Evolutionary conservation across 1,140 invertebrate species (phyloP).

Genomic region (Cydia amplana): DNA sequence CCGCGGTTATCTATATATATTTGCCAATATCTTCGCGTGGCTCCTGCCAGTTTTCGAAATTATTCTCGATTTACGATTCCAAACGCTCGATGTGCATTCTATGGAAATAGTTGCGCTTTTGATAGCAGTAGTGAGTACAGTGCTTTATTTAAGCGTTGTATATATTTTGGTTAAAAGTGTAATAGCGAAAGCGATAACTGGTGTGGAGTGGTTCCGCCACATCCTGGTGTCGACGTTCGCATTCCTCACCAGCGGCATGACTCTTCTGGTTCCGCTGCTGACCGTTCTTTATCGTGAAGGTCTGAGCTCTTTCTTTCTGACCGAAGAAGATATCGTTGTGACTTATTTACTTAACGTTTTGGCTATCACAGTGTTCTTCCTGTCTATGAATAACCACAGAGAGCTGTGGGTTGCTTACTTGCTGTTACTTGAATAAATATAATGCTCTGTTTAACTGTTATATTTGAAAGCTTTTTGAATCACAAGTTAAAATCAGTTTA

Average conservation of each 20-base stretch:
- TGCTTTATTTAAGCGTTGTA: constrained; percentile 4
- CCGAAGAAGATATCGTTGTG: not conserved
- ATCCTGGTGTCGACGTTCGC: not conserved
- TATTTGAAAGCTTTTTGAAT: too few species aligned
- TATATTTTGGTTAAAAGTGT: not conserved
- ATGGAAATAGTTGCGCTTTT: not conserved
- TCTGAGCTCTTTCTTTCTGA: not conserved
- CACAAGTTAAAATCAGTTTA: too few species aligned
- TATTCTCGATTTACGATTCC: not conserved
- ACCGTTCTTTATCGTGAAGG: not conserved
- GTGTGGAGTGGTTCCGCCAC: not conserved
- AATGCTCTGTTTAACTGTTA: not conserved
- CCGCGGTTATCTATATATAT: not conserved
- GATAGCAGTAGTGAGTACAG: not conserved
- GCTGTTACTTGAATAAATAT: not conserved
- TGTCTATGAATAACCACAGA: constrained; percentile 3
- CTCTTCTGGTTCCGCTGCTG: not conserved
- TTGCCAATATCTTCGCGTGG: not conserved
- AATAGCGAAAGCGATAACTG: not conserved
- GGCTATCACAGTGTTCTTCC: not conserved
- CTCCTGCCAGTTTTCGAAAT: not conserved
- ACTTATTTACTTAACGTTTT: constrained; percentile 4
- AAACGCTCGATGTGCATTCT: not conserved
- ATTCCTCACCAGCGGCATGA: not conserved
- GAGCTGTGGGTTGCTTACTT: not conserved